Base-by-base conservation (phyloP, 2,113 vertebrate genomes). In the Aegypius monachus region DNA sequence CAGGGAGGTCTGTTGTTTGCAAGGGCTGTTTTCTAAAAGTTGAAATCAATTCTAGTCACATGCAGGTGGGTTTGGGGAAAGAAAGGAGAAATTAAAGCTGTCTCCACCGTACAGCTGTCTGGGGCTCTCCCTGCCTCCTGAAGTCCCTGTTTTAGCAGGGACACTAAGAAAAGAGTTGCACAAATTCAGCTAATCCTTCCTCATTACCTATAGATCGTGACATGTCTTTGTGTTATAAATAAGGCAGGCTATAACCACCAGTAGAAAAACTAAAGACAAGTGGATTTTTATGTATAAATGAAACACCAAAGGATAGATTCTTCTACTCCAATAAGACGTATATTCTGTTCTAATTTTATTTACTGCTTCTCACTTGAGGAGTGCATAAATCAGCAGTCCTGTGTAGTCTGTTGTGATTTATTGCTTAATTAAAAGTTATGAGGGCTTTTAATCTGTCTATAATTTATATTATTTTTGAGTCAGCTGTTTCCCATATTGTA, bases 371-470 rank as follows among this genome's bases (percentile, higher is more conserved):
- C 80, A 91, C 84, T 91, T 91, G 66, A 94, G 87, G 73, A 94
- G 67, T 52, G 52, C 83, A 90, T 97, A 96, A 96, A 97, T 98
- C 93, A 95, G 82, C 86, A 95, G 32, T 83, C 58, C 58, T 55
- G 16, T 94, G 86, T 93, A 97, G 91, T 93, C 78, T 97, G 38
- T 79, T 95, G 75, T 95, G 94, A 90, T 91, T 96, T 98, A 97
- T 97, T 97, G 88, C 93, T 96, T 97, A 98, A 98, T 98, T 98
- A 97, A 97, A 97, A 97, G 72, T 94, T 97, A 97, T 94, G 90
- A 94, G 65, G 75, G 83, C 83, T 96, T 97, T 95, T 92, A 97
- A 82, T 97, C 68, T 7, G 1, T 89, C 68, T 92, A 27, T 97
- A 97, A 98, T 98, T 98, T 95, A 48, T 96, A 88, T 94, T 71